Evolutionary conservation across 2,113 vertebrate genomes (phyloP), one percentile per base, ranked within the genome.

Genomic region (Cardinalis cardinalis): DNA sequence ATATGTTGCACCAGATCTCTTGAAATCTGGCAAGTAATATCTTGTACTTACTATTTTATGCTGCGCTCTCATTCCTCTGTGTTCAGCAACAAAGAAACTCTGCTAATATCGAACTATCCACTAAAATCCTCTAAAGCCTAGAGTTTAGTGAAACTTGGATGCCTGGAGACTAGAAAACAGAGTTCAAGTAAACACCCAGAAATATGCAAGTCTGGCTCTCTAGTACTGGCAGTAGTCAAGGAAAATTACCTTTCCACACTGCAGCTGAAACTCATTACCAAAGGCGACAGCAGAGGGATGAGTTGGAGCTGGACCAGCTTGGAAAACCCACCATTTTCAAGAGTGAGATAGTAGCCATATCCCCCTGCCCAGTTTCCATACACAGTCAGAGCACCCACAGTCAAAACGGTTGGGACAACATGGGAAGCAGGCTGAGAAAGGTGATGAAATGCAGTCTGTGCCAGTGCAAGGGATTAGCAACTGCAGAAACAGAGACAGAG

Each of bases 221-320:
- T 29, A 49, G 34, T 63, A 72, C 63, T 93, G 95, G 94, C 95
- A 95, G 84, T 32, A 94, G 91, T 69, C 71, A 91, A 92, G 87
- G 95, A 96, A 96, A 95, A 93, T 95, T 95, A 96, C 94, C 95
- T 95, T 95, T 93, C 93, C 89, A 79, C 74, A 73, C 55, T 72
- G 71, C 94, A 95, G 87, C 93, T 95, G 93, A 95, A 95, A 93
- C 78, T 94, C 94, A 95, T 94, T 94, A 95, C 71, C 0, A 4
- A 82, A 79, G 78, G 87, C 21, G 4, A 92, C 87, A 91, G 91
- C 63, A 89, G 91, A 92, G 71, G 60, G 89, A 89, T 87, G 71
- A 93, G 38, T 32, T 94, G 89, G 93, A 93, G 89, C 82, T 70
- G 84, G 55, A 84, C 36, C 78, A 85, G 84, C 63, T 79, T 83